Base-by-base conservation (phyloP, 2,797 vertebrate species). In the Sebastes itinus region DNA sequence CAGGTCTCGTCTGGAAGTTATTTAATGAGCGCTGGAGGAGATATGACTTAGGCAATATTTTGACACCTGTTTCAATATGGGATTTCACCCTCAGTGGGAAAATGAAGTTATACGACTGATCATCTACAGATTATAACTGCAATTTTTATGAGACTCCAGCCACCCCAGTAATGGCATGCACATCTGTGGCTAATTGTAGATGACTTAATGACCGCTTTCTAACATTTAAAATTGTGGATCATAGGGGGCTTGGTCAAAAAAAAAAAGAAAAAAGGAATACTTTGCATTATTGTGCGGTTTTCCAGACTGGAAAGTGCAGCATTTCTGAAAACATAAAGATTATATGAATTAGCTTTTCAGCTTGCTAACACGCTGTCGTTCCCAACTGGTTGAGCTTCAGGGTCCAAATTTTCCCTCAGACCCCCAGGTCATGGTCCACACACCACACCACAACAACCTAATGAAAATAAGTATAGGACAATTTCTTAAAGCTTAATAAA, bases 61-160 rank as follows among this genome's bases (percentile, higher is more conserved):
- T 81, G 56, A 89, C 87, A 92, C 83, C 87, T 91, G 91, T 81
- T 89, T 88, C 71, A 84, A 82, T 87, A 88, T 83, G 80, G 86
- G 82, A 91, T 82, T 90, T 90, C 78, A 90, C 64, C 49, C 77
- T 20, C 72, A 65, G 72, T 11, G 79, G 81, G 69, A 78, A 81
- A 83, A 80, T 86, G 2, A 81, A 81, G 28, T 75, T 76, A 35
- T 77, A 82, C 27, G 63, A 82, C 75, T 76, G 77, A 79, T 79
- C 81, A 81, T 90, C 81, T 76, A 81, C 72, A 85, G 72, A 82
- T 80, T 80, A 32, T 62, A 80, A 66, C 32, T 54, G 3, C 23
- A 61, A 5, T 81, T 85, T 84, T 84, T 80, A 88, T 61, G 75
- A 77, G 71, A 33, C 61, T 75, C 61, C 61, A 73, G 49, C 18